Percentiles rank a stretch among this genome's conserved stretches.
phyloP scores from a whole-genome alignment of 2,888 invertebrate genomes.

The Pediacus dermestoides region DNA sequence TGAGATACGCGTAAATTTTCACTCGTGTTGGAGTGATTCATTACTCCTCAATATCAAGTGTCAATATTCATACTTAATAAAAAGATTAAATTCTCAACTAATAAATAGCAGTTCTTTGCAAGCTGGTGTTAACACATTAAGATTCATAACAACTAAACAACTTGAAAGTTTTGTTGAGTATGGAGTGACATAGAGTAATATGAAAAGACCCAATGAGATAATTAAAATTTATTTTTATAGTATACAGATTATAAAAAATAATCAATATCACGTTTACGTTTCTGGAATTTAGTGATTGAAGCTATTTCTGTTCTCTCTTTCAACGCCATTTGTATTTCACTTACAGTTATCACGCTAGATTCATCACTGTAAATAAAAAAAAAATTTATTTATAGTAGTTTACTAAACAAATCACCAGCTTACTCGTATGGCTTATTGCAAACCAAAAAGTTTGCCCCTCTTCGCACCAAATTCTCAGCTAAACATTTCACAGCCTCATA shows the following conservation, averaged over 20 bases:
- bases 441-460: slow-evolving; percentile 36
- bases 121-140: no score
- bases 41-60: no score
- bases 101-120: no score
- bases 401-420: background rate
- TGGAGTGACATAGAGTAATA: no score
- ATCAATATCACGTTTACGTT: slow-evolving; percentile 27
- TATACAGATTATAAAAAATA: slow-evolving; percentile 33
- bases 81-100: no score
- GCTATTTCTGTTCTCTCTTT: slow-evolving; percentile 33
- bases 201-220: no score
- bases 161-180: no score
- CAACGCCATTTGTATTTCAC: slow-evolving; percentile 31
- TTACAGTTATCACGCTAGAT: slow-evolving; percentile 22
- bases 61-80: no score
- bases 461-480: slow-evolving; percentile 52
- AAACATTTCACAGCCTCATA: slow-evolving; percentile 54
- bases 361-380: slow-evolving; percentile 19
- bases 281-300: slow-evolving; percentile 26
- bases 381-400: background rate
- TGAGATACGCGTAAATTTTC: no score
- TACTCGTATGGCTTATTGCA: slow-evolving; percentile 11
- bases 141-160: no score
- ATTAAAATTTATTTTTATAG: no score
- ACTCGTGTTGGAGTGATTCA: no score